Evolutionary conservation across 2,888 invertebrate genomes (phyloP).

Genomic region (Glaucopsyche alexis): DNA sequence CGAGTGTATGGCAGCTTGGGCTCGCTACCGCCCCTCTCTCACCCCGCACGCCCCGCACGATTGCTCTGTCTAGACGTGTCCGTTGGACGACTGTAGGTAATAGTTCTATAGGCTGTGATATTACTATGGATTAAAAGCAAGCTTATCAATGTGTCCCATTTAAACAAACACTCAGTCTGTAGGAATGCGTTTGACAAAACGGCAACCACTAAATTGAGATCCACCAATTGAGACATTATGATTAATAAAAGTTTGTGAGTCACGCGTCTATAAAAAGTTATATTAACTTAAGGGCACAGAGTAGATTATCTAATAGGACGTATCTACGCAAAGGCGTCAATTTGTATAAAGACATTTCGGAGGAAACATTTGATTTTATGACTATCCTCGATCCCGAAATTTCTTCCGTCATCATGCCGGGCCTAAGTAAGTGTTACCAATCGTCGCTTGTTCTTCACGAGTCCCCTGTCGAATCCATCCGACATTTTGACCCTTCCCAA

Average conservation of each 20-base stretch:
- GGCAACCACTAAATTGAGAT: constrained; percentile 12
- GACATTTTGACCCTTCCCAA: constrained; percentile 25
- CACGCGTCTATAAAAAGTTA: background rate
- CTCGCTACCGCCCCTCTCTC: too few species aligned
- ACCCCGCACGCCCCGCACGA: too few species aligned
- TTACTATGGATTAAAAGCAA: too few species aligned
- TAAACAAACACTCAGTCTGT: background rate
- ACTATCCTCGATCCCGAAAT: background rate
- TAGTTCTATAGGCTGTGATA: too few species aligned
- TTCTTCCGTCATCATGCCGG: constrained; percentile 12
- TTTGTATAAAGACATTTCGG: background rate
- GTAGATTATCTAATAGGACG: background rate
- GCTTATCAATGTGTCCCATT: constrained; percentile 9
- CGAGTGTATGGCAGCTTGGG: too few species aligned
- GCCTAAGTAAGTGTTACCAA: constrained; percentile 20
- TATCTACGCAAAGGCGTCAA: background rate
- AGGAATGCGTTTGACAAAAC: constrained; percentile 15
- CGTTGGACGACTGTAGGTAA: too few species aligned
- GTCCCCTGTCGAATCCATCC: constrained; percentile 25
- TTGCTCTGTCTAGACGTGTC: too few species aligned
- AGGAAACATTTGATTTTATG: constrained; percentile 13
- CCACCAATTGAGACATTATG: constrained; percentile 6
- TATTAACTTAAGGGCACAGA: background rate
- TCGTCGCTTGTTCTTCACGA: constrained; percentile 7
- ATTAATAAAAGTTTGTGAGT: background rate